Percentiles rank a stretch among this genome's conserved stretches.
Evolutionary conservation across 1,140 invertebrate species (phyloP).

Genomic region (Delia radicum): DNA sequence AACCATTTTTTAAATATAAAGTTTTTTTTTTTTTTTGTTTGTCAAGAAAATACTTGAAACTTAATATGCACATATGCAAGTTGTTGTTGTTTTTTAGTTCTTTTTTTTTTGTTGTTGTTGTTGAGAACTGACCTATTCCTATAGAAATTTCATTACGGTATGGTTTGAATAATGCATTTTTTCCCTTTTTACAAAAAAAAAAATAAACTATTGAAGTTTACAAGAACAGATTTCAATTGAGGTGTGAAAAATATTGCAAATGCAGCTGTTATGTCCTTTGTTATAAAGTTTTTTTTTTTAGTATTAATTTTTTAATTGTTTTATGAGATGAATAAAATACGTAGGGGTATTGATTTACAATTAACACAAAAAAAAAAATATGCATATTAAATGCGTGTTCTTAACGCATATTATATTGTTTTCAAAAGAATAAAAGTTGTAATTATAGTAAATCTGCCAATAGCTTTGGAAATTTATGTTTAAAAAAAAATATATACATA

Average conservation of each 20-base stretch:
- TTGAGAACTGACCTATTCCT: conserved; percentile 51
- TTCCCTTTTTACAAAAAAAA: not conserved
- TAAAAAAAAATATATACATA: too few species aligned
- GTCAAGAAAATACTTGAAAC: conserved; percentile 39
- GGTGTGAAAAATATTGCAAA: conserved; percentile 20
- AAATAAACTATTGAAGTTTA: conserved; percentile 6
- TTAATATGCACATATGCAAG: conserved; percentile 35
- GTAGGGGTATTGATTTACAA: conserved; percentile 19
- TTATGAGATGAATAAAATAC: not conserved
- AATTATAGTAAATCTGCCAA: not conserved
- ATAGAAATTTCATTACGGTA: conserved; percentile 41
- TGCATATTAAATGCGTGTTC: not conserved
- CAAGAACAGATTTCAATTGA: conserved; percentile 22
- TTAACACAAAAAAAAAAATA: conserved; percentile 3
- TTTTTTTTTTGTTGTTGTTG: not conserved
- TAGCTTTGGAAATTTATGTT: not conserved
- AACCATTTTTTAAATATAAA: conserved; percentile 22
- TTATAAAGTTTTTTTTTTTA: not conserved
- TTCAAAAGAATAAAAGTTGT: not conserved
- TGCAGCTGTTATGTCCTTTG: conserved; percentile 16
- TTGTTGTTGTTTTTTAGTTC: not conserved
- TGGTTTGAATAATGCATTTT: not conserved
- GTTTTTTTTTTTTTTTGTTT: conserved; percentile 29
- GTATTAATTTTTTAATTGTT: not conserved
- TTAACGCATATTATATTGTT: conserved; percentile 6